Base-by-base conservation (phyloP, 2,797 vertebrate genomes). In the Furcifer pardalis region DNA sequence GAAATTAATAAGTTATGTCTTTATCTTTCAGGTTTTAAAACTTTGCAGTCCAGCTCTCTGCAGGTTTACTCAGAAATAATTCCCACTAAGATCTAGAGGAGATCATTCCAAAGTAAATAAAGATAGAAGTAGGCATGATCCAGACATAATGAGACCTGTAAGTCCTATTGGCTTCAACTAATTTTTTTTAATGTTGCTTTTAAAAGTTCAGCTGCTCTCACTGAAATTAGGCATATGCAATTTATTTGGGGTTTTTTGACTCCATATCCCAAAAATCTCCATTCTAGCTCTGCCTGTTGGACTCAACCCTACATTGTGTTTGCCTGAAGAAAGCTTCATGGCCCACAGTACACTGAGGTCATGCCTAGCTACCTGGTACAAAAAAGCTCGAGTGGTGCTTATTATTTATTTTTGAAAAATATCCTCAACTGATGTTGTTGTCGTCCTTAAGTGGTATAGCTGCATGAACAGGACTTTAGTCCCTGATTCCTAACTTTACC, bases 1-100 rank as follows among this genome's bases (percentile, higher is more conserved):
- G 90, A 69, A 49, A 83, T 93, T 93, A 95, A 93, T 94, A 91
- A 94, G 89, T 88, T 74, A 44, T 25, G 0, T 82, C 85, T 76
- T 86, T 68, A 32, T 84, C 82, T 90, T 89, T 91, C 60, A 89
- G 73, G 81, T 74, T 79, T 85, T 40, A 90, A 91, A 91, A 79
- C 69, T 83, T 90, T 92, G 84, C 0, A 42, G 4, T 27, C 37
- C 56, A 40, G 78, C 83, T 74, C 90, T 91, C 92, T 87, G 60
- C 12, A 65, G 79, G 19, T 44, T 66, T 74, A 65, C 60, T 42
- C 35, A 74, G 83, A 85, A 65, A 15, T 25, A 79, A 71, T 60
- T 72, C 49, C 10, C 21, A 74, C 7, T 72, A 27, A 65, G 44
- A 35, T 79, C 25, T n/a, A 65, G 5, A n/a, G 23, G 35, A 46